A percentile compares a stretch with the other conserved stretches of the same genome.
Evolutionary conservation across 2,797 vertebrate species (phyloP).

Genomic region (Setipinna tenuifilis): DNA sequence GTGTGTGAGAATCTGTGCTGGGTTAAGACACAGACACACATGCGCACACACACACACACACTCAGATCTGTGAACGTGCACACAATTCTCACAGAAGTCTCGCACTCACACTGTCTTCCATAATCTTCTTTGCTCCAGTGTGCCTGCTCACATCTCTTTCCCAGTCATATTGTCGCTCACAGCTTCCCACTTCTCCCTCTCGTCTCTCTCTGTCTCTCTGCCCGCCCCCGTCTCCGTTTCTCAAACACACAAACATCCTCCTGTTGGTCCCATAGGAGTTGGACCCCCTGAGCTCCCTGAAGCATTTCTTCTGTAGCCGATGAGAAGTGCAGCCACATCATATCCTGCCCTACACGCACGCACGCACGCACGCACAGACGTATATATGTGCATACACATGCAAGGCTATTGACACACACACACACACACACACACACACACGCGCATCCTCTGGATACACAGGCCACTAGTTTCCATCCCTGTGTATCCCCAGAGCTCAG

Average conservation of each 20-base stretch:
- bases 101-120: neutral
- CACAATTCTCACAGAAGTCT: neutral
- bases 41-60: neutral
- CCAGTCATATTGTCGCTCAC: too few relatives aligned
- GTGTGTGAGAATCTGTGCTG: too few relatives aligned
- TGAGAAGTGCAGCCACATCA: neutral
- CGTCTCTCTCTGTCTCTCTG: neutral
- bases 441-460: neutral
- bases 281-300: neutral
- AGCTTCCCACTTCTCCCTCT: too few relatives aligned
- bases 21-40: too few relatives aligned
- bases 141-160: too few relatives aligned
- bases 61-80: neutral
- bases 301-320: neutral
- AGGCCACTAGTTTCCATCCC: too few relatives aligned
- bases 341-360: neutral
- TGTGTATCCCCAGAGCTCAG: too few relatives aligned
- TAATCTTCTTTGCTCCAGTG: too few relatives aligned
- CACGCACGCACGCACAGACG: neutral
- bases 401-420: neutral
- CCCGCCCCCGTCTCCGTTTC: neutral
- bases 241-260: neutral
- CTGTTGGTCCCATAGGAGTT: neutral
- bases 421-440: neutral
- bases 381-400: neutral